A percentile compares a stretch with the other conserved stretches of the same genome.
phyloP scores from a whole-genome alignment of 1,140 invertebrate species.

The Augochlora pura region DNA sequence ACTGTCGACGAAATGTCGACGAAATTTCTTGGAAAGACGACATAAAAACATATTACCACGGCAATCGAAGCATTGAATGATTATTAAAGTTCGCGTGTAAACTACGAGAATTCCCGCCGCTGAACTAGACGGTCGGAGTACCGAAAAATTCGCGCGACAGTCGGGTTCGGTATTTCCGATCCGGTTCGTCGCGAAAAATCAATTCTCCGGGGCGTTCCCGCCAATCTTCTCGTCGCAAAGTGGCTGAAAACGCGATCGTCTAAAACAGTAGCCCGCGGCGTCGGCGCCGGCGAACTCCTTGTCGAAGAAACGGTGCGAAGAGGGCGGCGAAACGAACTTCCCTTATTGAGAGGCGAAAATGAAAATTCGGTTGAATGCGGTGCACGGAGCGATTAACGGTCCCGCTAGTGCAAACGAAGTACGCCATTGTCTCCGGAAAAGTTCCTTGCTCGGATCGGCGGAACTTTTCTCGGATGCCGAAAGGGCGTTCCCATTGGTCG shows the following conservation, averaged over 20 bases:
- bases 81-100: too few relatives aligned
- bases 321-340: conserved; percentile 31
- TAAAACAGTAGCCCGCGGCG: conserved; percentile 27
- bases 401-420: conserved; percentile 37
- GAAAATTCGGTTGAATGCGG: conserved; percentile 39
- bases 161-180: neutral
- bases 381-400: conserved; percentile 50
- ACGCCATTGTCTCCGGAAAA: conserved; percentile 54
- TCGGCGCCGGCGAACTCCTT: neutral
- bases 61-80: too few relatives aligned
- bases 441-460: conserved; percentile 45
- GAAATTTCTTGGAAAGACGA: too few relatives aligned
- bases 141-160: neutral
- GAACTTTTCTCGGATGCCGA: conserved; percentile 59
- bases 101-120: neutral
- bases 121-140: neutral
- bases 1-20: too few relatives aligned
- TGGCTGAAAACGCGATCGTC: neutral
- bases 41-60: too few relatives aligned
- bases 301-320: conserved; percentile 8
- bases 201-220: neutral
- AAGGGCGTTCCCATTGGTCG: conserved; percentile 52
- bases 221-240: neutral
- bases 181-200: neutral
- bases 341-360: conserved; percentile 32